Conservation (phyloP, 23 tunicate genomes). For the Halocynthia roretzi region DNA sequence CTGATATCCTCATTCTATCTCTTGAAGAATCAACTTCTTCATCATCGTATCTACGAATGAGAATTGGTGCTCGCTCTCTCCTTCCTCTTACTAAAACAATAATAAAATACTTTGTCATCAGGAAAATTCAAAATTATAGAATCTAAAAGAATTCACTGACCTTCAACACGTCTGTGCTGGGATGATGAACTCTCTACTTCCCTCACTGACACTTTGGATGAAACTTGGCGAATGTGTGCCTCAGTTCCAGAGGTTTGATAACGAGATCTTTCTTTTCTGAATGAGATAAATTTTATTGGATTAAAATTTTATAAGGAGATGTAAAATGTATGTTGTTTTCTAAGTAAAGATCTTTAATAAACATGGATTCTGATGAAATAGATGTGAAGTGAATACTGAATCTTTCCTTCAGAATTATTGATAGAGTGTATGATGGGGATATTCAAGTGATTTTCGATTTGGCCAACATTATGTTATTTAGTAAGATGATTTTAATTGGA, state of each 20-base stretch:
- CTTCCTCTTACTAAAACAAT: conserved; percentile 10
- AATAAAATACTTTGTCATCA: background rate
- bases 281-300: no score
- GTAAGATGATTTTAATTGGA: no score
- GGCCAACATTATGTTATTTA: no score
- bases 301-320: no score
- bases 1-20: background rate
- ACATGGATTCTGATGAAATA: no score
- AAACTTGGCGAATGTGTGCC: conserved; percentile 12
- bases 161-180: conserved; percentile 17
- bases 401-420: no score
- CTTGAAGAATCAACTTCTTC: conserved; percentile 5
- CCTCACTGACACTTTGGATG: conserved; percentile 3
- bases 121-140: background rate
- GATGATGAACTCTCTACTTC: conserved; percentile 21
- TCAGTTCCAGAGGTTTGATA: conserved; percentile 15
- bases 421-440: no score
- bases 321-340: no score
- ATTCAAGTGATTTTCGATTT: no score
- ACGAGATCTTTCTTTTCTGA: conserved; percentile 2
- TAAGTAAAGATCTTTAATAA: no score
- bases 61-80: conserved; percentile 13
- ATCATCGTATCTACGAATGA: conserved; percentile 20
- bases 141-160: background rate
- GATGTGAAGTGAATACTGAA: no score